Conservation (phyloP, 2,113 vertebrate genomes). For the Rhinichthys klamathensis region DNA sequence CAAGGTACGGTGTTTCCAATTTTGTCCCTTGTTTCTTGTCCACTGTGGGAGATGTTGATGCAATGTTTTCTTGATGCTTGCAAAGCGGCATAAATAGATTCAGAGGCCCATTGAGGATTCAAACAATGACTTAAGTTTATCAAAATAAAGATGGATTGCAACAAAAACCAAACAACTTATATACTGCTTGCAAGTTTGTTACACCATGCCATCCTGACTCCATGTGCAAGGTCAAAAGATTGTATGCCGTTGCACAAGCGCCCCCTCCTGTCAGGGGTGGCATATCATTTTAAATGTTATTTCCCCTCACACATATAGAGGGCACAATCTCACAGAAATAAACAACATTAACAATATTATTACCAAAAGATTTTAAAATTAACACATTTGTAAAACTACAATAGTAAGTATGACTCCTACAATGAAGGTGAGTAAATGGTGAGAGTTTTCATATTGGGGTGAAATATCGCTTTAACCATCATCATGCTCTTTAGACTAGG, state of each 20-base stretch:
- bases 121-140: background rate
- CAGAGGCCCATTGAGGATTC: background rate
- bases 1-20: too few relatives aligned
- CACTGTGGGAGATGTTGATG: too few relatives aligned
- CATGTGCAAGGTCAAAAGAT: background rate
- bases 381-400: background rate
- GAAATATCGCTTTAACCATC: too few relatives aligned
- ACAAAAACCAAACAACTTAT: background rate
- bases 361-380: background rate
- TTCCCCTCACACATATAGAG: too few relatives aligned
- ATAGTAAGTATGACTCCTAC: background rate
- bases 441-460: too few relatives aligned
- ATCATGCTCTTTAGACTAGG: too few relatives aligned
- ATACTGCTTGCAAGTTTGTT: background rate
- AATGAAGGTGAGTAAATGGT: background rate
- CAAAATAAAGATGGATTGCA: background rate
- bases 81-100: background rate
- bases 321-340: background rate
- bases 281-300: background rate
- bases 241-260: background rate
- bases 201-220: background rate
- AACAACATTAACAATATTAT: background rate
- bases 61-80: too few relatives aligned
- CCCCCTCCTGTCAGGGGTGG: background rate
- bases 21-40: too few relatives aligned